A percentile compares a stretch with the other conserved stretches of the same genome.
These are phyloP conservation scores for Smutsia gigantea DNA, from an alignment of 2,797 vertebrate species.

Conservation along the genomic window DNA sequence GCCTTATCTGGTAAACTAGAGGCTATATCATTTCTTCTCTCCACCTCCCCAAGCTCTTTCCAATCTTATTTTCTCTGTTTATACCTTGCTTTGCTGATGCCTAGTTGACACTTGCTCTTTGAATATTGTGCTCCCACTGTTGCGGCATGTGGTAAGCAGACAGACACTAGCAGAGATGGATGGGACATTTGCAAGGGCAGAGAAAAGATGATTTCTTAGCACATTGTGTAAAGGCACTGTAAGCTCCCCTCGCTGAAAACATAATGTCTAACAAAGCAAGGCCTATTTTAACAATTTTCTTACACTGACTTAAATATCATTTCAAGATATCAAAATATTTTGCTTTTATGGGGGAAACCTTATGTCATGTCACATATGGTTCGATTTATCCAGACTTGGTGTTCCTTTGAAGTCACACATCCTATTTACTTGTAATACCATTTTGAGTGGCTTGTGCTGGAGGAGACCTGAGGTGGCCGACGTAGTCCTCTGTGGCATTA, in stretches of 20 bases:
- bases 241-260: neutral
- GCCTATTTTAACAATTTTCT: neutral
- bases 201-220: neutral
- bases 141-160: neutral
- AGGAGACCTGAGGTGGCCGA: neutral
- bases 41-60: neutral
- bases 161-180: constrained; percentile 21
- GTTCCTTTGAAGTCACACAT: neutral
- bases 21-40: constrained; percentile 55
- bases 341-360: neutral
- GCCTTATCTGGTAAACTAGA: constrained; percentile 52
- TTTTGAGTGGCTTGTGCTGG: neutral
- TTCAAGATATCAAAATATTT: constrained; percentile 49
- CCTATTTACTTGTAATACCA: neutral
- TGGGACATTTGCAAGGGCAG: constrained; percentile 16
- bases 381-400: neutral
- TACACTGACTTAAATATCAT: constrained; percentile 3
- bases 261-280: neutral
- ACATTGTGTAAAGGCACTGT: neutral
- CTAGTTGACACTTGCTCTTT: constrained; percentile 54
- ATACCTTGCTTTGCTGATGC: constrained; percentile 51
- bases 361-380: neutral
- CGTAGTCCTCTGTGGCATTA: neutral
- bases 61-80: constrained; percentile 59
- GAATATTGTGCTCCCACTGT: neutral